A percentile compares a stretch with the other conserved stretches of the same genome.
These are phyloP conservation scores for Clarias fuscus DNA, from an alignment of 2,797 vertebrate species.

Conservation along the genomic window DNA sequence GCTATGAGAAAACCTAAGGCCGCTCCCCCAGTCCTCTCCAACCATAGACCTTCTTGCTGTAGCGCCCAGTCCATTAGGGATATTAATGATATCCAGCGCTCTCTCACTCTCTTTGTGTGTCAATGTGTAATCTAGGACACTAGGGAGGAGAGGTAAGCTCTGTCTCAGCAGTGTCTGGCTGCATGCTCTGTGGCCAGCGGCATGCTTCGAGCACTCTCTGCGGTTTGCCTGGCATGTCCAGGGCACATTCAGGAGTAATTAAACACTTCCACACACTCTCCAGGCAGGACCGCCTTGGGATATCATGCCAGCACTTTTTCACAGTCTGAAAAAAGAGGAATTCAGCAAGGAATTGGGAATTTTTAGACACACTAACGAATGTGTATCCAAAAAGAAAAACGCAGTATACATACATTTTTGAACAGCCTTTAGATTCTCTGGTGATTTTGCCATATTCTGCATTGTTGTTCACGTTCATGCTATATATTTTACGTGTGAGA, in stretches of 20 bases:
- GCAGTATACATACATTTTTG: background rate
- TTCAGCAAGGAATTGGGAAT: slow-evolving; percentile 24
- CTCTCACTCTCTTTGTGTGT: slow-evolving; percentile 27
- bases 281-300: slow-evolving; percentile 54
- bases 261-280: slow-evolving; percentile 72
- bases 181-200: slow-evolving; percentile 49
- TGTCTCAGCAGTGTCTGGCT: slow-evolving; percentile 47
- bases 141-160: slow-evolving; percentile 40
- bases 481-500: background rate
- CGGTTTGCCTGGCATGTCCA: slow-evolving; percentile 69
- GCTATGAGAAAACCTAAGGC: slow-evolving; percentile 13
- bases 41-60: slow-evolving; percentile 28
- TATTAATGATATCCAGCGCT: slow-evolving; percentile 28
- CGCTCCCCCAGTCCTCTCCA: background rate
- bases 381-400: background rate
- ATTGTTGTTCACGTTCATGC: background rate
- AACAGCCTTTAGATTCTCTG: background rate
- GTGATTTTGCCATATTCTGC: background rate
- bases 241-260: slow-evolving; percentile 72
- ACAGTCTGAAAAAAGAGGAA: slow-evolving; percentile 51
- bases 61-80: slow-evolving; percentile 13
- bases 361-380: slow-evolving; percentile 16
- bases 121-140: slow-evolving; percentile 46
- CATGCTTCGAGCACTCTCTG: slow-evolving; percentile 58
- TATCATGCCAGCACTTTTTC: slow-evolving; percentile 55